These are phyloP conservation scores for Pseudobourletiella spinata DNA, from an alignment of 1,140 invertebrate species.

Conservation along the genomic window DNA sequence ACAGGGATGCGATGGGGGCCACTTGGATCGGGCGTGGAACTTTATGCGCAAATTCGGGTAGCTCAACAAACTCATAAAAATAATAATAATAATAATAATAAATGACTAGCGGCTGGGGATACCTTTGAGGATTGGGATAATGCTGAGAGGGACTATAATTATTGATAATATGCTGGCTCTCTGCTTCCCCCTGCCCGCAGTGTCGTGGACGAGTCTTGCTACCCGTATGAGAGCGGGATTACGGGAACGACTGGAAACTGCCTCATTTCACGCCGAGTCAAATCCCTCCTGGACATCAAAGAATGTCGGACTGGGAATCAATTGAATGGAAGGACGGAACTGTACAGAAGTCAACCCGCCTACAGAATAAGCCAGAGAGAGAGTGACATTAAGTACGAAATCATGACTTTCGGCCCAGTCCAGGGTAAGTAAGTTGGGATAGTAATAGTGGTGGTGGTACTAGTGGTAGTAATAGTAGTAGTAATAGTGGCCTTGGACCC, in stretches of 20 bases:
- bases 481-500: too few relatives aligned
- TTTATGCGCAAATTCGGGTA: conserved; percentile 74
- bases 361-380: conserved; percentile 64
- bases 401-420: conserved; percentile 81
- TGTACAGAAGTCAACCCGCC: conserved; percentile 71
- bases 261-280: conserved; percentile 36
- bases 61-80: background rate
- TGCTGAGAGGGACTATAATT: too few relatives aligned
- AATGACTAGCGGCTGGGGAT: too few relatives aligned
- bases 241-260: conserved; percentile 46
- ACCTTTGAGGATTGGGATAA: too few relatives aligned
- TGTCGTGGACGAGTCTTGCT: conserved; percentile 69
- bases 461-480: too few relatives aligned
- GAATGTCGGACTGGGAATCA: conserved; percentile 27
- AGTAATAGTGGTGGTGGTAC: too few relatives aligned
- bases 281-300: conserved; percentile 28
- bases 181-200: too few relatives aligned
- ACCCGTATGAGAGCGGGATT: conserved; percentile 59
- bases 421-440: conserved; percentile 65
- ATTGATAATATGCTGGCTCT: too few relatives aligned
- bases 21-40: conserved; percentile 83
- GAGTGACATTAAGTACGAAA: conserved; percentile 64
- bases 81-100: too few relatives aligned
- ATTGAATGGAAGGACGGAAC: conserved; percentile 35
- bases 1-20: conserved; percentile 73